Base-by-base conservation (phyloP, 2,113 vertebrate genomes). In the Oplegnathus fasciatus region DNA sequence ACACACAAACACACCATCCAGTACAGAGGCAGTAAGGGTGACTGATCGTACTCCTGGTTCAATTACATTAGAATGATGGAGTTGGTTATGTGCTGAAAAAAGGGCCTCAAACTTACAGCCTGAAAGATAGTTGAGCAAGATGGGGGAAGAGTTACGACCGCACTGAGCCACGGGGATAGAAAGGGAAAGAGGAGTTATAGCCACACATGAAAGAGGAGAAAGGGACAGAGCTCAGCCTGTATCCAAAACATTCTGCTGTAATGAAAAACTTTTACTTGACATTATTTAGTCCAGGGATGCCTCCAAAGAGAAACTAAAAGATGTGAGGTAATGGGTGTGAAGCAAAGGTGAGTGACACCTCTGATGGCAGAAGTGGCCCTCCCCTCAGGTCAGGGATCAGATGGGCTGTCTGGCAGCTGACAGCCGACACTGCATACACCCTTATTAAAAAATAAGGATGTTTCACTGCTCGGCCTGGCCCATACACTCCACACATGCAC, bases 401-500 rank as follows among this genome's bases (percentile, higher is more conserved):
- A 73, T 28, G 22, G 10, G 61, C 66, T 13, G 72, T 86, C 83
- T 90, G 73, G 52, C 65, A 69, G 57, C 24, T 91, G 89, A 90
- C 90, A 92, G 86, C 69, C 77, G 90, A 93, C 88, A 92, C 91
- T 70, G 73, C 75, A 64, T 32, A 89, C 89, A 86, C 80, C 75
- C 78, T 83, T 88, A 95, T 95, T 93, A 95, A 96, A 93, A 92
- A 95, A 80, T 95, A 94, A 95, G 84, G 86, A 93, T 72, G 86
- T 89, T 84, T 91, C 78, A 75, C 81, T 86, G 85, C 79, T 81
- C 67, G 80, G 50, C 88, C 60, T 48, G 74, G 82, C 76, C n/a
- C 60, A 52, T 30, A 58, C 67, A 48, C 61, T 6, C 69, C 5
- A 18, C 55, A 20, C 54, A 14, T 30, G 4, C 58, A 55, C 55